Evolutionary conservation across 2,888 invertebrate species (phyloP).

Genomic region (Drosophila kanekoi): DNA sequence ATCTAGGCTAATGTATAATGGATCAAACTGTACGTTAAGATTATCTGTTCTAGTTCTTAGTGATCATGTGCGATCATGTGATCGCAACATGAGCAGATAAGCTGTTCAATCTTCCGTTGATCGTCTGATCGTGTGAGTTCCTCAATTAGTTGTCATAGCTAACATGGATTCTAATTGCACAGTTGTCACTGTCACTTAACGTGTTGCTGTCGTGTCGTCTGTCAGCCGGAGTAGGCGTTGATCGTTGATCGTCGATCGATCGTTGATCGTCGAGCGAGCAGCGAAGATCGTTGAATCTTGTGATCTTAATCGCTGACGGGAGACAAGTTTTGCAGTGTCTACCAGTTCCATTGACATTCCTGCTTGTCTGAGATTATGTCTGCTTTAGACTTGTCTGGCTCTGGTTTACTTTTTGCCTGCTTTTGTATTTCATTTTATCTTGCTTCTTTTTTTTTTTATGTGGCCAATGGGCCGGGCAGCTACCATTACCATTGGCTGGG

Average conservation of each 20-base stretch:
- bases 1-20: too few relatives aligned
- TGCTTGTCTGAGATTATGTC: conserved; percentile 82
- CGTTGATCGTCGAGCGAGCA: conserved; percentile 7
- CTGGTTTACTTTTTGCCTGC: conserved; percentile 36
- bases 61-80: too few relatives aligned
- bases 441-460: too few relatives aligned
- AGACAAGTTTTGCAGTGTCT: conserved; percentile 1
- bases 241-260: conserved; percentile 14
- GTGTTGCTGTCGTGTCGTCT: conserved; percentile 70
- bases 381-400: conserved; percentile 58
- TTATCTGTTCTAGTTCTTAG: not conserved
- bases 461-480: conserved; percentile 49
- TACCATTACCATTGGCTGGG: conserved; percentile 69
- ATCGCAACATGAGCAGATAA: not conserved
- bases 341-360: conserved; percentile 71
- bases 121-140: conserved; percentile 29
- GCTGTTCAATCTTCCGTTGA: conserved; percentile 3
- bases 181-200: conserved; percentile 53
- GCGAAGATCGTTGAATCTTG: conserved; percentile 37
- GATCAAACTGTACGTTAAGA: not conserved
- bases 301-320: conserved; percentile 60
- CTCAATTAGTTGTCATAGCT: conserved; percentile 26
- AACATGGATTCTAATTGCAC: conserved; percentile 50
- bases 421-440: conserved; percentile 27
- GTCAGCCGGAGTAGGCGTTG: conserved; percentile 53